phyloP scores from a whole-genome alignment of 2,113 vertebrate genomes.

The Catharus fuscescens region DNA sequence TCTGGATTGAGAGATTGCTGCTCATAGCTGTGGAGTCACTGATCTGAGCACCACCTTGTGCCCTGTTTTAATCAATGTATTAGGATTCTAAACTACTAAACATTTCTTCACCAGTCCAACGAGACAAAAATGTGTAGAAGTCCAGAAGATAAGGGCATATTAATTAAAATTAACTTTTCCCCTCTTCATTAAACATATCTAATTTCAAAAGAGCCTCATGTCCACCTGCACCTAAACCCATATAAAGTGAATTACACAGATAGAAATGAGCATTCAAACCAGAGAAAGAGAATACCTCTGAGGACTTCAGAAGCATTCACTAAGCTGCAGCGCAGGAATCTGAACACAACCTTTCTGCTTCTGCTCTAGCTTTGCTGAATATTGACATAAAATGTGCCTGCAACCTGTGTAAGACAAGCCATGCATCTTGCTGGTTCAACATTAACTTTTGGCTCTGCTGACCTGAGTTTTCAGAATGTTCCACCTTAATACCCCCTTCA shows the following conservation, averaged over 20 bases:
- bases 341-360: background rate
- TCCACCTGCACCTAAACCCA: background rate
- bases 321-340: background rate
- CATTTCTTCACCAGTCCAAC: background rate
- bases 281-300: background rate
- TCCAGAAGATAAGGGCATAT: background rate
- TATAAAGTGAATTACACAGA: background rate
- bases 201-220: background rate
- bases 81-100: background rate
- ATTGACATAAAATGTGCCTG: background rate
- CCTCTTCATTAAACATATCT: background rate
- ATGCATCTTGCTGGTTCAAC: background rate
- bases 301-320: background rate
- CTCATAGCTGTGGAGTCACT: background rate
- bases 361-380: background rate
- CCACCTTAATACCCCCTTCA: background rate
- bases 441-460: background rate
- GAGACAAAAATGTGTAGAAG: background rate
- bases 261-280: background rate
- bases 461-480: background rate
- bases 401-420: background rate
- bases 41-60: background rate
- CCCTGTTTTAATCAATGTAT: background rate
- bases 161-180: background rate
- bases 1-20: background rate